phyloP scores from a whole-genome alignment of 2,888 invertebrate genomes.

The Epinotia demarniana region DNA sequence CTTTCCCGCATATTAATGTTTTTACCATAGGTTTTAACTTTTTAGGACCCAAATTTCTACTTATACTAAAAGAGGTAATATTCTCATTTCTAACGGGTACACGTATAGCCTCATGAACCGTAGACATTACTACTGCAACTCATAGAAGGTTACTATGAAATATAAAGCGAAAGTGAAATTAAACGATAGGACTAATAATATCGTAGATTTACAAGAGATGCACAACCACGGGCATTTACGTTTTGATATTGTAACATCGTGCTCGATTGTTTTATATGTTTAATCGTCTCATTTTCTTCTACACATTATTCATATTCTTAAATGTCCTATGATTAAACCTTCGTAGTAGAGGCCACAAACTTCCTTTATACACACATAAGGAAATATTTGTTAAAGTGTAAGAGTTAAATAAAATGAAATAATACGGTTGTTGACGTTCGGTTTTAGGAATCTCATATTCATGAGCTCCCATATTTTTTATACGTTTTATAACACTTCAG shows the following conservation, averaged over 20 bases:
- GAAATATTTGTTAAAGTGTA: too few species aligned
- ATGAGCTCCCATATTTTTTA: too few species aligned
- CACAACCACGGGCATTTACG: slow-evolving; percentile 42
- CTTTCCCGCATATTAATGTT: neutral
- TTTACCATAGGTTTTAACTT: neutral
- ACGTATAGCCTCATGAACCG: slow-evolving; percentile 52
- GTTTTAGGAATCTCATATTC: too few species aligned
- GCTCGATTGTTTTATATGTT: too few species aligned
- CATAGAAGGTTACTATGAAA: slow-evolving; percentile 46
- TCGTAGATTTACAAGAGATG: slow-evolving; percentile 1
- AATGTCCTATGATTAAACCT: neutral
- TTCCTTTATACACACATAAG: neutral
- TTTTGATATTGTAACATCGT: too few species aligned
- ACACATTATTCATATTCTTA: neutral
- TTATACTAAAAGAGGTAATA: slow-evolving; percentile 47
- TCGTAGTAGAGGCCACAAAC: slow-evolving; percentile 17
- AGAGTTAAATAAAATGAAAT: too few species aligned
- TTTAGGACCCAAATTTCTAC: slow-evolving; percentile 29
- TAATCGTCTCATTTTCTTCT: too few species aligned
- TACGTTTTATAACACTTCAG: too few species aligned
- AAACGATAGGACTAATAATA: neutral
- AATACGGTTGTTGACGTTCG: too few species aligned
- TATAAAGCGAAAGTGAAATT: slow-evolving; percentile 33
- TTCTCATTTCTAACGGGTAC: slow-evolving; percentile 52
- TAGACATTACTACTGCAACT: slow-evolving; percentile 54